Evolutionary conservation across 2,888 invertebrate species (phyloP).

Genomic region (Lissocephala sabroskyi): DNA sequence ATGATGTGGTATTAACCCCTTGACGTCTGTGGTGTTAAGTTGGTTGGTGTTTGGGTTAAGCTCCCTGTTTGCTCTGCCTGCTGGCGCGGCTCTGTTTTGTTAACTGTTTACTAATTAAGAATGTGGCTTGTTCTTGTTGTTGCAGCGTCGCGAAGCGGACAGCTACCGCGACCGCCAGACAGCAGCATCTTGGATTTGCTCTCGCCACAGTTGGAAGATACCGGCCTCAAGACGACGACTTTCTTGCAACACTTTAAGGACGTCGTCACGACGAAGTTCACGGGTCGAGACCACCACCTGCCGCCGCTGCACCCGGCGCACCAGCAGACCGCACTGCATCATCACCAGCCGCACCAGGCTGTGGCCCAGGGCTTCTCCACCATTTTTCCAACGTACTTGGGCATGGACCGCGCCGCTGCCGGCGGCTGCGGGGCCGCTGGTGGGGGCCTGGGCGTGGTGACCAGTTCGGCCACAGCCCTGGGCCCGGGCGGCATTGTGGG

Average conservation of each 20-base stretch:
- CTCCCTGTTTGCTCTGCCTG: conserved; percentile 44
- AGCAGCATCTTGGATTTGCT: conserved; percentile 61
- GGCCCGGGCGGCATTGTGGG: conserved; percentile 55
- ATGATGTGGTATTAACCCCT: conserved; percentile 55
- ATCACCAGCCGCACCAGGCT: conserved; percentile 70
- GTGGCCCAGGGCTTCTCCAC: conserved; percentile 71
- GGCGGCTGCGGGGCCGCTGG: conserved; percentile 57
- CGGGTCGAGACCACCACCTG: conserved; percentile 68
- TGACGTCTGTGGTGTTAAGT: conserved; percentile 61
- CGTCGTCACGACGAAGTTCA: conserved; percentile 73
- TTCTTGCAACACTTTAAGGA: conserved; percentile 72
- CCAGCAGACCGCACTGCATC: conserved; percentile 63
- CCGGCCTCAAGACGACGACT: conserved; percentile 72
- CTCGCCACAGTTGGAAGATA: conserved; percentile 67
- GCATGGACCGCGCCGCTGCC: conserved; percentile 70
- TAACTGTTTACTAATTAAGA: neutral
- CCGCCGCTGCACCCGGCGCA: conserved; percentile 67
- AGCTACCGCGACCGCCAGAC: conserved; percentile 47
- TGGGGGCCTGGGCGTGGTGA: conserved; percentile 54
- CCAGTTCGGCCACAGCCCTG: conserved; percentile 49
- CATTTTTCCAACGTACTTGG: conserved; percentile 71
- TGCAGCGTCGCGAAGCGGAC: conserved; percentile 40
- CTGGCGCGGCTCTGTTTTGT: neutral
- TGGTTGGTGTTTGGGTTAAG: conserved; percentile 66
- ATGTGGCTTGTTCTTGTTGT: neutral